Base-by-base conservation (phyloP, 1,140 invertebrate genomes). In the Bacillus rossius region DNA sequence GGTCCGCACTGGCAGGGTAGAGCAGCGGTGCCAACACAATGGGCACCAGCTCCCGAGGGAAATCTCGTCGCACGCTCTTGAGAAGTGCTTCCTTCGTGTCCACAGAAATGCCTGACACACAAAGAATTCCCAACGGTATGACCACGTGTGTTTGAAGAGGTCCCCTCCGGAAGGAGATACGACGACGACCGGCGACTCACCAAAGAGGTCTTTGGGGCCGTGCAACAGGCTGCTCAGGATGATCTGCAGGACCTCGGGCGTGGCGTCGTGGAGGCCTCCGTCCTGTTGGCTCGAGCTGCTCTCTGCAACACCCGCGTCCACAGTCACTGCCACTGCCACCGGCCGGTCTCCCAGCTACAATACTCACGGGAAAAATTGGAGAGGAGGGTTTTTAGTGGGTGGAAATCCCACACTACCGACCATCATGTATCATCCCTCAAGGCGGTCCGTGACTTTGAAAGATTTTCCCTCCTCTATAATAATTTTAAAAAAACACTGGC, bases 1-100 rank as follows among this genome's bases (percentile, higher is more conserved):
- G 79, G 75, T 92, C 88, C 66, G 84, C 81, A 68, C 85, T 83
- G 73, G 84, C 82, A 56, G 88, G 83, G 75, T 95, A 96, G 41
- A 96, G 77, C 42, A 94, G 78, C 70, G 92, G 92, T 66, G 89
- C 86, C 64, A 97, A 75, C 63, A 96, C 85, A 67, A 94, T 86
- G 61, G 93, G 93, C 58, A 92, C 91, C 64, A 87, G 79, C 66
- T 92, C 89, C 61, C 85, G 83, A 26, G 92, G 90, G 80, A 94
- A 95, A 71, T 96, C 92, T 69, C 86, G 81, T 65, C 87, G 81
- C 62, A 96, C 77, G 66, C 84, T 85, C 67, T 86, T 83, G 22
- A 94, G 70, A 77, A 96, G 93, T 62, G 86, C 81, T 65, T 89
- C 84, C 67, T 87, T 89, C 8, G 86, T 81, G 65, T 92, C 88